Evolutionary conservation across 2,888 invertebrate species (phyloP).

Genomic region (Tipula confusa): DNA sequence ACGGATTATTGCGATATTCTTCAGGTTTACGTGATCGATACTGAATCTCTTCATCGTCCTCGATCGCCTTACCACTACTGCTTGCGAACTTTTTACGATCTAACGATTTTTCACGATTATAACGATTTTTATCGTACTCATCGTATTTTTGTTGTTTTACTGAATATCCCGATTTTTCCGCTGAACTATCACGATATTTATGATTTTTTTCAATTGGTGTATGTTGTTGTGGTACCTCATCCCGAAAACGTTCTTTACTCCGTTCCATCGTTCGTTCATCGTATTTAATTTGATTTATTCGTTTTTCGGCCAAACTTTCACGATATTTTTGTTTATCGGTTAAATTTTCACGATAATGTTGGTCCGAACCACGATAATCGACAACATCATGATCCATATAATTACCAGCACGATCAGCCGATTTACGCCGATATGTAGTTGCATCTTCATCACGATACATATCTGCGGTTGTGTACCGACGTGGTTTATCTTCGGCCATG

Average conservation of each 20-base stretch:
- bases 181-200: constrained; percentile 37
- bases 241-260: constrained; percentile 36
- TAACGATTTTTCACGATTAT: constrained; percentile 21
- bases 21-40: background rate
- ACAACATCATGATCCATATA: constrained; percentile 26
- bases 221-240: background rate
- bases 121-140: constrained; percentile 37
- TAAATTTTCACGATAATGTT: constrained; percentile 42
- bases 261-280: constrained; percentile 28
- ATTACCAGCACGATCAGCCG: background rate
- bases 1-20: constrained; percentile 42
- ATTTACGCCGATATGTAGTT: background rate
- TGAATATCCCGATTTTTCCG: constrained; percentile 40
- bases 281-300: constrained; percentile 28
- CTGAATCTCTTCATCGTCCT: constrained; percentile 29
- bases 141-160: constrained; percentile 39
- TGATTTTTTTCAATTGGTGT: constrained; percentile 37
- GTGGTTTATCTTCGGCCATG: background rate
- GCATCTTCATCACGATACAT: constrained; percentile 28
- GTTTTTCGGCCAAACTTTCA: constrained; percentile 37
- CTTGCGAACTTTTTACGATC: constrained; percentile 31
- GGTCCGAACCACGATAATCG: constrained; percentile 41
- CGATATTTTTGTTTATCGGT: constrained; percentile 50
- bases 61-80: constrained; percentile 32
- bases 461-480: background rate